A percentile compares a stretch with the other conserved stretches of the same genome.
These are phyloP conservation scores for Eupsilia transversa DNA, from an alignment of 2,888 invertebrate genomes.

Conservation along the genomic window DNA sequence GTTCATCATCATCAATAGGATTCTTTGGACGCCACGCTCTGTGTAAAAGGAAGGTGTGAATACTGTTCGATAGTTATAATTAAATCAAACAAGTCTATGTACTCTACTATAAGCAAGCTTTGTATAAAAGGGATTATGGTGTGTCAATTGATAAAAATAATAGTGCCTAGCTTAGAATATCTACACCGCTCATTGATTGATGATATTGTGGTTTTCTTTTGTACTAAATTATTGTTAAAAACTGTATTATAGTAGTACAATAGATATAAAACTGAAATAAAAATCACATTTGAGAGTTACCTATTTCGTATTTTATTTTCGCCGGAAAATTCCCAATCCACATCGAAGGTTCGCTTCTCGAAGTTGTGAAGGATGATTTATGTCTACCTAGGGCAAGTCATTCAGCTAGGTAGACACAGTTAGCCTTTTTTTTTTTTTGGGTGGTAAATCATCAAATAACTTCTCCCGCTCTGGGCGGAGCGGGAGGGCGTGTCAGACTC, in stretches of 20 bases:
- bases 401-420: too few species aligned
- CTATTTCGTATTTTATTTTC: slow-evolving; percentile 31
- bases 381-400: too few species aligned
- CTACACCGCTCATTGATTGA: slow-evolving; percentile 78
- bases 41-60: slow-evolving; percentile 10
- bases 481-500: too few species aligned
- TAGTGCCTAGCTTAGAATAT: slow-evolving; percentile 88
- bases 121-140: slow-evolving; percentile 70
- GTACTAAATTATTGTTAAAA: slow-evolving; percentile 69
- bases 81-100: slow-evolving; percentile 35
- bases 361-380: too few species aligned
- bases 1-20: background rate
- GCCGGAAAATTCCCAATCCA: background rate
- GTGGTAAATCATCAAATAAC: too few species aligned
- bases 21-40: slow-evolving; percentile 7
- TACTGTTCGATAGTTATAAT: slow-evolving; percentile 12
- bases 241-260: slow-evolving; percentile 68
- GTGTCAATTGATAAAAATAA: slow-evolving; percentile 89
- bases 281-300: slow-evolving; percentile 71
- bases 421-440: too few species aligned
- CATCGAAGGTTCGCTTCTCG: too few species aligned
- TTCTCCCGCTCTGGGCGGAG: too few species aligned
- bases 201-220: slow-evolving; percentile 65
- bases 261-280: slow-evolving; percentile 80
- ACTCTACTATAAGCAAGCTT: slow-evolving; percentile 62